These are phyloP conservation scores for Trachemys scripta DNA, from an alignment of 2,113 vertebrate species.

Conservation along the genomic window DNA sequence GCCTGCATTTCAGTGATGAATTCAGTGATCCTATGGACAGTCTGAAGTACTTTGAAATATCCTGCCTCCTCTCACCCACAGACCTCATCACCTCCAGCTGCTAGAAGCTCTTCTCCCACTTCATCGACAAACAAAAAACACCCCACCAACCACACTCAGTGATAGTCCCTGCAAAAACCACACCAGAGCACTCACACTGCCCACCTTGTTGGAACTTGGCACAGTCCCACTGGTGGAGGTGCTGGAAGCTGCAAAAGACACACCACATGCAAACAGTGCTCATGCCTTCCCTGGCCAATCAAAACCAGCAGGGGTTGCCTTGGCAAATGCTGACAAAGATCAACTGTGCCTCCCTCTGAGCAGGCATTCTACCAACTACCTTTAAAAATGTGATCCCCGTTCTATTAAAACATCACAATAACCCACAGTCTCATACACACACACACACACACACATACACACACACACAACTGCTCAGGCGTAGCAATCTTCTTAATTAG, in stretches of 20 bases:
- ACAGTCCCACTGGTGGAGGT: rapidly evolving
- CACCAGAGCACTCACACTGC: background rate
- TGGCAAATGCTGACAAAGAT: background rate
- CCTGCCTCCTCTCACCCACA: background rate
- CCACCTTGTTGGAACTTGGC: background rate
- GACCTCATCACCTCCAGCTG: background rate
- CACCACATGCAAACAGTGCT: background rate
- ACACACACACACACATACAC: background rate
- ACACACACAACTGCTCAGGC: background rate
- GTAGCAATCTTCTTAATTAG: background rate
- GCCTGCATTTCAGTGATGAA: background rate
- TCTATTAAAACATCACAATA: too few species aligned
- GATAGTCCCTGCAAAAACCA: background rate
- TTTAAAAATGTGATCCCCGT: background rate
- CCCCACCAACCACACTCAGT: background rate
- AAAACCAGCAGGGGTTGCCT: background rate
- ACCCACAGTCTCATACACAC: too few species aligned
- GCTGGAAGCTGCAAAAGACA: background rate
- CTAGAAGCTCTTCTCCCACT: background rate
- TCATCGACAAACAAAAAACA: background rate
- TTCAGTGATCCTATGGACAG: background rate
- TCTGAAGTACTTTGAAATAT: background rate
- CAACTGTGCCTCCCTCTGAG: background rate
- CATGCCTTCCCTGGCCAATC: background rate
- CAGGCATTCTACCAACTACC: background rate